Base-by-base conservation (phyloP, 92 coral and sea anemone species). In the Actinernus sp. region DNA sequence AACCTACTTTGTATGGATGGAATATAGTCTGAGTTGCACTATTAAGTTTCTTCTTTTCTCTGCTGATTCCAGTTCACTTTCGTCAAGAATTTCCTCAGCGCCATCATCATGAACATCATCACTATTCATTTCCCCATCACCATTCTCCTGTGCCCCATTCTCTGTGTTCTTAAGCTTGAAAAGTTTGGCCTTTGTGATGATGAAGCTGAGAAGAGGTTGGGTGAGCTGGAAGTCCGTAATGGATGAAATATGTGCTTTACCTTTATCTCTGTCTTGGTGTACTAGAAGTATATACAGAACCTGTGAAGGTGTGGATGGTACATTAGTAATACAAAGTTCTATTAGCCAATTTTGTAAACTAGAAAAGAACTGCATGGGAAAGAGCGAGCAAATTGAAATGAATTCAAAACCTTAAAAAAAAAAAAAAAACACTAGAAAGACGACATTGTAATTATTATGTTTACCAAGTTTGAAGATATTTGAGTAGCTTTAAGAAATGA, bases 191-290 rank as follows among this genome's bases (percentile, higher is more conserved):
- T 94, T 74, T 19, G 94, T 81, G 34, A 94, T 85, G 40, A 87
- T 85, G 55, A 94, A 94, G 49, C 98, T 94, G 4, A 94, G 87
- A 16, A 91, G 90, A 11, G 98, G 97, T 18, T 94, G 98, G 1
- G 98, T 91, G 29, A 94, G 97, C 13, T 62, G 91, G 36, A 94
- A 94, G 63, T 94, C 90, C 11, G 98, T 87, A 49, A 94, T 76
- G 9, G 98, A 94, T 0, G 97, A 78, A 64, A 94, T 82, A 17
- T 94, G 98, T n/a, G 98, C 98, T 38, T 69, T 81, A 2, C 98
- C 98, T 65, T 87, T 86, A 3, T 76, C 87, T 22, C 78, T 47
- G 68, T 94, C 88, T 87, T 94, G 97, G 54, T 94, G 98, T 9
- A 94, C 44, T 58, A 94, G 82, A 32, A 94, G 82, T 5, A 92